phyloP scores from a whole-genome alignment of 2,888 invertebrate genomes.

The Pristionchus japonicus region DNA sequence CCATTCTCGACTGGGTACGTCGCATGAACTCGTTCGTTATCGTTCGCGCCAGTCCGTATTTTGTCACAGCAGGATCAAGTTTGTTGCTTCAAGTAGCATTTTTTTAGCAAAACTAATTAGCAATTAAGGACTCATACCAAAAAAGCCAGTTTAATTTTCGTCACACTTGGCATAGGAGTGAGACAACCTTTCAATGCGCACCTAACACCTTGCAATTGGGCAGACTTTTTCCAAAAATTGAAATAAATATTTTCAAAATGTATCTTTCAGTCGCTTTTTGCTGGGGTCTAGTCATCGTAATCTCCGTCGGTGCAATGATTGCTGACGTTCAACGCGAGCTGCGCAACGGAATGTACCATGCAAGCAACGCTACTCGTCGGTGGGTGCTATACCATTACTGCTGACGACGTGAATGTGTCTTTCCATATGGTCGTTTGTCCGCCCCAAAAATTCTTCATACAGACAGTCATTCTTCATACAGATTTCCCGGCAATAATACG shows the following conservation, averaged over 20 bases:
- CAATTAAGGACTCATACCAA: too few species aligned
- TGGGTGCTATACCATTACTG: background rate
- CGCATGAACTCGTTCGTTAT: background rate
- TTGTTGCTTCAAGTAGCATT: background rate
- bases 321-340: background rate
- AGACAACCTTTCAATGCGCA: too few species aligned
- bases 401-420: too few species aligned
- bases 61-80: background rate
- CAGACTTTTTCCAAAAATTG: too few species aligned
- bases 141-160: too few species aligned
- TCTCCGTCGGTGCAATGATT: background rate
- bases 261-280: background rate
- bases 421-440: too few species aligned
- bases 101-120: background rate
- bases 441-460: too few species aligned
- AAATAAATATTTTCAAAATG: too few species aligned
- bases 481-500: too few species aligned
- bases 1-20: background rate
- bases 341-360: background rate
- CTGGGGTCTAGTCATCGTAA: background rate
- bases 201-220: too few species aligned
- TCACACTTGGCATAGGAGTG: too few species aligned
- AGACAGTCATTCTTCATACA: background rate
- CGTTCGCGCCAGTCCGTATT: background rate
- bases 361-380: background rate